Evolutionary conservation across 2,113 vertebrate species (phyloP).

Genomic region (Pedetes capensis): DNA sequence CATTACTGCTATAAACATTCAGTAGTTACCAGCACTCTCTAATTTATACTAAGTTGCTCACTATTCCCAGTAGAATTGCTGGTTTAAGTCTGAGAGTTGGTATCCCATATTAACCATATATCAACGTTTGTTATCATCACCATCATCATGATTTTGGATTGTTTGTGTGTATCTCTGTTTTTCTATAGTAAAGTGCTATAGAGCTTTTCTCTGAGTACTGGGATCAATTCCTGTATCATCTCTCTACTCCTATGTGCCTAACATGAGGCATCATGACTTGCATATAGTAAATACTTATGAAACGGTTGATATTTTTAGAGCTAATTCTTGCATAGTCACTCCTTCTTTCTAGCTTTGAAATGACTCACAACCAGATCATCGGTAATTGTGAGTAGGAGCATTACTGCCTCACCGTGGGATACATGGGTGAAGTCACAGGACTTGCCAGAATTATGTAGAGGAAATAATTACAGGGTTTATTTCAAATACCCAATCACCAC

Average conservation of each 20-base stretch:
- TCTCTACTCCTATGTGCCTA: background rate
- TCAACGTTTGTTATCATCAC: background rate
- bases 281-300: background rate
- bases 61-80: background rate
- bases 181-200: background rate
- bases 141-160: background rate
- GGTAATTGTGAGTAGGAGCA: background rate
- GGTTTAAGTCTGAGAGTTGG: background rate
- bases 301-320: background rate
- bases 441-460: background rate
- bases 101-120: background rate
- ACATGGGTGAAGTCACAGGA: background rate
- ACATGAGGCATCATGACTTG: background rate
- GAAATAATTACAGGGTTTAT: background rate
- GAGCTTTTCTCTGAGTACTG: background rate
- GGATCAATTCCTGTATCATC: background rate
- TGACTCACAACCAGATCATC: background rate
- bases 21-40: background rate
- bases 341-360: background rate
- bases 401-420: background rate
- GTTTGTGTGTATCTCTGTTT: background rate
- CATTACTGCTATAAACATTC: background rate
- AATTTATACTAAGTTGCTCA: background rate
- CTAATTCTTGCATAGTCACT: background rate
- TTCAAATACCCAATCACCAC: conserved; percentile 21